These are phyloP conservation scores for Cydia splendana DNA, from an alignment of 1,140 invertebrate genomes.

Conservation along the genomic window DNA sequence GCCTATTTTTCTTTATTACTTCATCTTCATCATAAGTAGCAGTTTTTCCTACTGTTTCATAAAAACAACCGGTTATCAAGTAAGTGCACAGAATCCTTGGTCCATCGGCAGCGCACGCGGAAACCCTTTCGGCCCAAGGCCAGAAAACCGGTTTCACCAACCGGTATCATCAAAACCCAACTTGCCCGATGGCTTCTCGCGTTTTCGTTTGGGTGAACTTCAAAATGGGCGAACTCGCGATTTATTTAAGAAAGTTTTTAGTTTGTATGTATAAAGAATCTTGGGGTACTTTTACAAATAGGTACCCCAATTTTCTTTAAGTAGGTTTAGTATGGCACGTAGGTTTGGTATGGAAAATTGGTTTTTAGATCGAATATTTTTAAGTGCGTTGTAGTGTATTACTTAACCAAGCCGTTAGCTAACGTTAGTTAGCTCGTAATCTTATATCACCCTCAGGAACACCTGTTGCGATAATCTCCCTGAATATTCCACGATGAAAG, in stretches of 20 bases:
- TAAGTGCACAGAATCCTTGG: constrained; percentile 26
- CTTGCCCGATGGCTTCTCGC: constrained; percentile 35
- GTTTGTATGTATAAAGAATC: background rate
- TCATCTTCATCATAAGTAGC: background rate
- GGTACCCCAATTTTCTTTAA: too few species aligned
- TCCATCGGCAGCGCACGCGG: constrained; percentile 52
- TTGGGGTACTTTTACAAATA: too few species aligned
- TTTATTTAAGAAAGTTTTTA: background rate
- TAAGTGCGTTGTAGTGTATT: background rate
- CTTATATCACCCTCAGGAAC: background rate
- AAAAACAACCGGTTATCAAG: background rate
- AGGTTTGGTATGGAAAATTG: too few species aligned
- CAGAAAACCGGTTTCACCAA: constrained; percentile 57
- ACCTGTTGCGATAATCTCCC: background rate
- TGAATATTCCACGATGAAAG: background rate
- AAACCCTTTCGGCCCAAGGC: constrained; percentile 60
- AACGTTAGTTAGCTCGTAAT: background rate
- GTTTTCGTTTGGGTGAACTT: constrained; percentile 31
- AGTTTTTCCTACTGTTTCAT: constrained; percentile 4
- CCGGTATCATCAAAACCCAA: constrained; percentile 55
- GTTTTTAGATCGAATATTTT: too few species aligned
- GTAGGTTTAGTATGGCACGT: too few species aligned
- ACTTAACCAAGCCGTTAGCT: background rate
- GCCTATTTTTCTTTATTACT: background rate
- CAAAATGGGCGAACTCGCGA: constrained; percentile 30